Percentiles rank a stretch among this genome's conserved stretches.
These are phyloP conservation scores for Xestoiulus laeticollis DNA, from an alignment of 2,888 invertebrate species.

Conservation along the genomic window DNA sequence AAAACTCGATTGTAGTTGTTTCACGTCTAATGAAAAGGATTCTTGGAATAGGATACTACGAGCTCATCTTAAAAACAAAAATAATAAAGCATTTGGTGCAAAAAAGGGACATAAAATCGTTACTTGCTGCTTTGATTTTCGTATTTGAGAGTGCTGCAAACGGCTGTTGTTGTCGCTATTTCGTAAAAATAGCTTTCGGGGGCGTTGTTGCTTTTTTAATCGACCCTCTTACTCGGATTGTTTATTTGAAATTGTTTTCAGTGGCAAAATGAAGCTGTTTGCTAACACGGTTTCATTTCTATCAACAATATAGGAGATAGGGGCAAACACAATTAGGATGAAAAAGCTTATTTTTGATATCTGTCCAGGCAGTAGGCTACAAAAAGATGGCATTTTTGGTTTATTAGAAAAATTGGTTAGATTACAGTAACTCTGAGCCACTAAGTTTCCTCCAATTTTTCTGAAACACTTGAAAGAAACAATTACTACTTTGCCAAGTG, in stretches of 20 bases:
- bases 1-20: neutral
- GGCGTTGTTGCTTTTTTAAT: neutral
- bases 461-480: too few relatives aligned
- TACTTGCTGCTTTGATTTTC: neutral
- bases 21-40: neutral
- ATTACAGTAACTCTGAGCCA: too few relatives aligned
- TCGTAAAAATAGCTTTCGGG: neutral
- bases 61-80: neutral
- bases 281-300: neutral
- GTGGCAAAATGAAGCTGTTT: neutral
- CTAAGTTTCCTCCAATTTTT: too few relatives aligned
- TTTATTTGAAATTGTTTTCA: slow-evolving; percentile 3
- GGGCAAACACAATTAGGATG: too few relatives aligned
- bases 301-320: neutral
- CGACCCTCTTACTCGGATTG: neutral
- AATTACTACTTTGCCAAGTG: too few relatives aligned
- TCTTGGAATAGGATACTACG: neutral
- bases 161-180: slow-evolving; percentile 30
- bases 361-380: too few relatives aligned
- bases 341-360: too few relatives aligned
- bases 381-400: too few relatives aligned
- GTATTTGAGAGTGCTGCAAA: neutral
- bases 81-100: neutral
- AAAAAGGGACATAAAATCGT: neutral
- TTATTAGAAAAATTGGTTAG: too few relatives aligned